Evolutionary conservation across 2,113 vertebrate genomes (phyloP).

Genomic region (Carassius auratus): DNA sequence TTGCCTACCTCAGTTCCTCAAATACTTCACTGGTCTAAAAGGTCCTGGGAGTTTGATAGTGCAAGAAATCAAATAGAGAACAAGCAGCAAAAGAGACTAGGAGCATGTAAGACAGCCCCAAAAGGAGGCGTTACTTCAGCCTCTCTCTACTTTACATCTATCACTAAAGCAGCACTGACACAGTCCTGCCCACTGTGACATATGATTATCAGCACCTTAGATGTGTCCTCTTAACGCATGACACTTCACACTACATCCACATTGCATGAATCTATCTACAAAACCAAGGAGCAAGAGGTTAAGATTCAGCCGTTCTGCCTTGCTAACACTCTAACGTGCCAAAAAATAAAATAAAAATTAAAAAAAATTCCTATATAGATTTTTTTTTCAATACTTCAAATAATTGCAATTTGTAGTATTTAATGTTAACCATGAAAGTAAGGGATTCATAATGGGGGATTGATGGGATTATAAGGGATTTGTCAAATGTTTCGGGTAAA

Average conservation of each 20-base stretch:
- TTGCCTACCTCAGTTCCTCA: not conserved
- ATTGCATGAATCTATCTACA: not conserved
- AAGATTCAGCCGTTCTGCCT: too few relatives aligned
- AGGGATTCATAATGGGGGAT: too few relatives aligned
- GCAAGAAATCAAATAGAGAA: not conserved
- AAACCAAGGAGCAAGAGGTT: not conserved
- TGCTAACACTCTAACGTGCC: not conserved
- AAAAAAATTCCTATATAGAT: too few relatives aligned
- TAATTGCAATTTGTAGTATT: not conserved
- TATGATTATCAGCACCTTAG: not conserved
- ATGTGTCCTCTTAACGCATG: not conserved
- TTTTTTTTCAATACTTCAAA: too few relatives aligned
- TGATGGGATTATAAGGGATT: too few relatives aligned
- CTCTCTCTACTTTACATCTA: constrained; percentile 59
- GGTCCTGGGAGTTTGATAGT: not conserved
- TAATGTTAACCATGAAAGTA: not conserved
- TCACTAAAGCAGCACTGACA: constrained; percentile 44
- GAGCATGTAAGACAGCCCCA: constrained; percentile 8
- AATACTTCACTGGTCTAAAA: not conserved
- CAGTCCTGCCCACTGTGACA: not conserved
- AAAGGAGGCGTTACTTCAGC: not conserved
- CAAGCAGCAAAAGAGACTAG: not conserved
- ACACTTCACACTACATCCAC: not conserved
- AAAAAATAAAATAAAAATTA: too few relatives aligned
- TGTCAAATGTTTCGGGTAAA: not conserved